phyloP scores from a whole-genome alignment of 1,140 invertebrate species.

The Orchesella cincta region DNA sequence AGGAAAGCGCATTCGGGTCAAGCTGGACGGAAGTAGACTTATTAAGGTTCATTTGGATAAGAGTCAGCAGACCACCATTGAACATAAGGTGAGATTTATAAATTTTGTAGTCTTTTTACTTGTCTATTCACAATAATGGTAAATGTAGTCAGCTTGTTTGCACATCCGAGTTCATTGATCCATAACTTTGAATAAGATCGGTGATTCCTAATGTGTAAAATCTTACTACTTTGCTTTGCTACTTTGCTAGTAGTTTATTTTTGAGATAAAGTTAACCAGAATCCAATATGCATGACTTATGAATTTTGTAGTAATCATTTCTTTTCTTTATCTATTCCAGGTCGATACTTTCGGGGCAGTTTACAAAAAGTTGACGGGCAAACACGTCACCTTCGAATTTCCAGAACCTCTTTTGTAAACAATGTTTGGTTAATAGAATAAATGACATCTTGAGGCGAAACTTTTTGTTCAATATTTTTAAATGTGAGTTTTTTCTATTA shows the following conservation, averaged over 20 bases:
- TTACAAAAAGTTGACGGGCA: slow-evolving; percentile 98
- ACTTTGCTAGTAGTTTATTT: slow-evolving; percentile 38
- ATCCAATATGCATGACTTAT: neutral
- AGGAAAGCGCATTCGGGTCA: slow-evolving; percentile 94
- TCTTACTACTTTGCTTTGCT: slow-evolving; percentile 38
- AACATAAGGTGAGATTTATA: slow-evolving; percentile 86
- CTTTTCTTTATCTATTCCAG: slow-evolving; percentile 63
- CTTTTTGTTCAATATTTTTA: neutral
- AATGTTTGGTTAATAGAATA: slow-evolving; percentile 40
- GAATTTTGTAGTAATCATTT: slow-evolving; percentile 4
- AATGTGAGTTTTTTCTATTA: neutral
- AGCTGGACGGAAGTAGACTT: slow-evolving; percentile 90
- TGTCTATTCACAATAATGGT: neutral
- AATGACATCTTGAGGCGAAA: slow-evolving; percentile 38
- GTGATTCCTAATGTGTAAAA: slow-evolving; percentile 49
- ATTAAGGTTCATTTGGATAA: slow-evolving; percentile 99
- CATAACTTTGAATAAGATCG: slow-evolving; percentile 29
- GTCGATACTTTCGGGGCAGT: slow-evolving; percentile 96
- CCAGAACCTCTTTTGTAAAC: slow-evolving; percentile 92
- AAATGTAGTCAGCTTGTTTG: neutral
- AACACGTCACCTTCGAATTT: slow-evolving; percentile 98
- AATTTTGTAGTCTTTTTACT: neutral
- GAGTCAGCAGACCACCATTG: slow-evolving; percentile 97
- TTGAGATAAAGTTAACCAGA: neutral
- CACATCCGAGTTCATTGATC: slow-evolving; percentile 48